phyloP scores from a whole-genome alignment of 2,888 invertebrate genomes.

The Drosophila fulvimacula region DNA sequence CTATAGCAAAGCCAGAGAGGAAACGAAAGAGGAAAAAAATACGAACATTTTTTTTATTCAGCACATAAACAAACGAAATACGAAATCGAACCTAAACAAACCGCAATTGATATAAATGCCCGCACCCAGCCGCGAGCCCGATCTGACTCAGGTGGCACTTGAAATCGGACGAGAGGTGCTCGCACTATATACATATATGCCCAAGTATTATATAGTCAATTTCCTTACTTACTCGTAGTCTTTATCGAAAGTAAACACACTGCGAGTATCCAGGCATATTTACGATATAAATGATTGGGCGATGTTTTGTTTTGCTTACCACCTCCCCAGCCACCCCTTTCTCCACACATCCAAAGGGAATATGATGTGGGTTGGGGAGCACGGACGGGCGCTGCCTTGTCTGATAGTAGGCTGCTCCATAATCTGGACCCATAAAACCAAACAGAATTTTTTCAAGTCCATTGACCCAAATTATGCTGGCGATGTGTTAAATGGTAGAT shows the following conservation, averaged over 20 bases:
- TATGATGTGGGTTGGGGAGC: neutral
- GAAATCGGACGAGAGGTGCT: constrained; percentile 37
- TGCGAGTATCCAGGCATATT: constrained; percentile 21
- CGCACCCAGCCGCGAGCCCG: constrained; percentile 2
- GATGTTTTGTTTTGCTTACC: constrained; percentile 39
- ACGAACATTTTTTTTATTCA: constrained; percentile 44
- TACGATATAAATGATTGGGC: constrained; percentile 53
- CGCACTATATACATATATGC: constrained; percentile 15
- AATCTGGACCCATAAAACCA: constrained; percentile 43
- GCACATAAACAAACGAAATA: constrained; percentile 67
- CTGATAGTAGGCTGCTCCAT: constrained; percentile 33
- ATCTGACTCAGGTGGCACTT: constrained; percentile 70
- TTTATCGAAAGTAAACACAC: constrained; percentile 75
- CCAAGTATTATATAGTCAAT: constrained; percentile 63
- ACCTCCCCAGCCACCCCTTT: neutral
- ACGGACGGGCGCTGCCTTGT: neutral
- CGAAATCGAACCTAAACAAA: constrained; percentile 76
- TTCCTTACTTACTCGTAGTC: constrained; percentile 55
- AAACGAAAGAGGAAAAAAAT: constrained; percentile 20
- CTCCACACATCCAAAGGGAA: neutral
- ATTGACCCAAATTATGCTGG: constrained; percentile 66
- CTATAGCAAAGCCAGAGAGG: constrained; percentile 15
- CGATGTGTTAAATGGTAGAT: constrained; percentile 61
- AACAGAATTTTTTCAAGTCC: constrained; percentile 62
- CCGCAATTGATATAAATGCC: constrained; percentile 58